phyloP scores from a whole-genome alignment of 2,888 invertebrate species.

The Agonopterix heracliana region DNA sequence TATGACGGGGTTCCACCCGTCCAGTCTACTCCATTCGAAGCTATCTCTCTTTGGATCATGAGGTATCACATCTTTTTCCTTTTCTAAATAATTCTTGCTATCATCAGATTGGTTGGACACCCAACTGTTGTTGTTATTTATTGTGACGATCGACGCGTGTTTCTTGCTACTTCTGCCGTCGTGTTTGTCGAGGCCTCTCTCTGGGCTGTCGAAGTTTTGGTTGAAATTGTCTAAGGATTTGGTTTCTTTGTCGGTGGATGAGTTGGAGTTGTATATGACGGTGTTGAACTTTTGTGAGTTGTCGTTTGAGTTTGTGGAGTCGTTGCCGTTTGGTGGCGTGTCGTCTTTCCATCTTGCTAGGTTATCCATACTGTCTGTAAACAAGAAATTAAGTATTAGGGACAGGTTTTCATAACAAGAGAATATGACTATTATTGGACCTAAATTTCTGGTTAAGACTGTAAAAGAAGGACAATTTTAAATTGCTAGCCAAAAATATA shows the following conservation, averaged over 20 bases:
- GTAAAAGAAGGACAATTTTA: too few relatives aligned
- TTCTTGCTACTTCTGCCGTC: constrained; percentile 54
- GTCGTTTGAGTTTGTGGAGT: constrained; percentile 55
- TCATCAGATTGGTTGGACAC: constrained; percentile 70
- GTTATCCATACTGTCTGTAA: constrained; percentile 71
- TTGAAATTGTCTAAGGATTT: constrained; percentile 40
- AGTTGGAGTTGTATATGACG: constrained; percentile 65
- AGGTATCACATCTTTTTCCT: constrained; percentile 64
- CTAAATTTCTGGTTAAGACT: too few relatives aligned
- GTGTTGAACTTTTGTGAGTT: constrained; percentile 63
- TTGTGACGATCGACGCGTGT: constrained; percentile 67
- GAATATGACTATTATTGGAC: too few relatives aligned
- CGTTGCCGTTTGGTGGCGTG: constrained; percentile 70
- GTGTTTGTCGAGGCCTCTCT: constrained; percentile 43
- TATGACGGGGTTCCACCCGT: constrained; percentile 91
- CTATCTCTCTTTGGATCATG: constrained; percentile 70
- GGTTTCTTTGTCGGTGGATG: constrained; percentile 57
- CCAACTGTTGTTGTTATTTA: constrained; percentile 71
- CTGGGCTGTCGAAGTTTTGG: constrained; percentile 37
- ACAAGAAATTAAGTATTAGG: not conserved
- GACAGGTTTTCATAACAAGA: too few relatives aligned
- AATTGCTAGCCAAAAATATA: too few relatives aligned
- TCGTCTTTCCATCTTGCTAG: constrained; percentile 73
- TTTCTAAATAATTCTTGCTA: constrained; percentile 66
- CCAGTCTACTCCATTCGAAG: constrained; percentile 76